Base-by-base conservation (phyloP, 2,113 vertebrate genomes). In the Pagrus major region DNA sequence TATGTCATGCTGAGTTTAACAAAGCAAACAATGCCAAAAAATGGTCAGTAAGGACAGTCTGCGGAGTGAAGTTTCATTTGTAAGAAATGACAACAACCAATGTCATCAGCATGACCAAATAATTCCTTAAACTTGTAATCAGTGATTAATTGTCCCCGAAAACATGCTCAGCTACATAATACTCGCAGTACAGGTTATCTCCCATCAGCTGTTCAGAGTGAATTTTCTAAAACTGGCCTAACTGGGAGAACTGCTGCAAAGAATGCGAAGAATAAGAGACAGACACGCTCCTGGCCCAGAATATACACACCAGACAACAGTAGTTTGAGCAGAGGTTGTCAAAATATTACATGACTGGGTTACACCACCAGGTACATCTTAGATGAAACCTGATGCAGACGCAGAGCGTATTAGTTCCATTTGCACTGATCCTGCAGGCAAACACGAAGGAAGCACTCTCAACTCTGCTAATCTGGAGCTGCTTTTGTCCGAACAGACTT, bases 151-250 rank as follows among this genome's bases (percentile, higher is more conserved):
- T 29, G 18, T 10, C 44, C 18, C 31, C 44, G 14, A 66, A 58
- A 70, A 80, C 29, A 9, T 31, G 33, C 44, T 75, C 16, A 29
- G 51, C 42, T 15, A 31, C 56, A 41, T 39, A 70, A 75, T 10
- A 25, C 33, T 20, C 10, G 7, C 18, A 49, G 37, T 5, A 20
- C n/a, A 35, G 20, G 44, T 70, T 31, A 65, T 64, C 58, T 29
- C 27, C 23, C 18, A 31, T 39, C 27, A 54, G 68, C 63, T 37
- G 25, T 20, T 42, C 39, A 58, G 18, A 52, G 21, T 20, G 5
- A 15, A 61, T 25, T 15, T 41, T 15, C 44, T 72, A 29, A 66
- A 73, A 83, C 29, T 64, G 41, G 33, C 21, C 12, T 10, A 27
- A 78, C n/a, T 29, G 2, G 31, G 4, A 47, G 33, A 66, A 72